phyloP scores from a whole-genome alignment of 2,113 vertebrate species.

The Cryptomyrus ogoouensis region DNA sequence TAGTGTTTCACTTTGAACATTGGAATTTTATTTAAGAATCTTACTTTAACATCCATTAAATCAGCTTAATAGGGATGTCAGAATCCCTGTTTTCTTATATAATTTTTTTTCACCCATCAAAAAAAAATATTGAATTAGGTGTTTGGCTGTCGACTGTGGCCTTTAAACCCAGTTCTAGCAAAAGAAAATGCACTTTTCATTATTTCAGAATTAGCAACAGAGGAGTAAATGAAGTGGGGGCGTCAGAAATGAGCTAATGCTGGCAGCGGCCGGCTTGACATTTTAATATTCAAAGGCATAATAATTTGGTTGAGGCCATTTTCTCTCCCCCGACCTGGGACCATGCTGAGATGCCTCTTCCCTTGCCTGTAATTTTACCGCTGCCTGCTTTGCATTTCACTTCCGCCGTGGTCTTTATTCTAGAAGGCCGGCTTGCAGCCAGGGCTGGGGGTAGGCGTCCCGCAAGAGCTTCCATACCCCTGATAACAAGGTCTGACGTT shows the following conservation, averaged over 20 bases:
- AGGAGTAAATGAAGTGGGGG: neutral
- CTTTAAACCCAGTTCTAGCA: neutral
- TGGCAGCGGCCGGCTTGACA: neutral
- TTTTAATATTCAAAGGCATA: constrained; percentile 19
- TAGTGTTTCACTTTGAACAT: neutral
- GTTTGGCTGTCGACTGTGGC: neutral
- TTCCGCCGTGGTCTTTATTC: neutral
- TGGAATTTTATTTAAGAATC: neutral
- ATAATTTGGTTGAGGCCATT: neutral
- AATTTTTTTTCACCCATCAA: neutral
- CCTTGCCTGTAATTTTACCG: neutral
- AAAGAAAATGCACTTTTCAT: neutral
- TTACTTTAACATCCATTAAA: neutral
- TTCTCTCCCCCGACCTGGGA: neutral
- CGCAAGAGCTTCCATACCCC: too few relatives aligned
- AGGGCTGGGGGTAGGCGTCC: neutral
- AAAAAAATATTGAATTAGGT: constrained; percentile 17
- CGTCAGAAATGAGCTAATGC: neutral
- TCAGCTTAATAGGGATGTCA: neutral
- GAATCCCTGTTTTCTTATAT: neutral
- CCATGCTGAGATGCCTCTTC: neutral
- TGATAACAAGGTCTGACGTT: neutral
- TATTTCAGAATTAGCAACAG: neutral
- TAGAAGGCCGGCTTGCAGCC: neutral
- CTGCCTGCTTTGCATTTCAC: neutral